Base-by-base conservation (phyloP, 2,888 invertebrate genomes). In the Brachypterus glaber region DNA sequence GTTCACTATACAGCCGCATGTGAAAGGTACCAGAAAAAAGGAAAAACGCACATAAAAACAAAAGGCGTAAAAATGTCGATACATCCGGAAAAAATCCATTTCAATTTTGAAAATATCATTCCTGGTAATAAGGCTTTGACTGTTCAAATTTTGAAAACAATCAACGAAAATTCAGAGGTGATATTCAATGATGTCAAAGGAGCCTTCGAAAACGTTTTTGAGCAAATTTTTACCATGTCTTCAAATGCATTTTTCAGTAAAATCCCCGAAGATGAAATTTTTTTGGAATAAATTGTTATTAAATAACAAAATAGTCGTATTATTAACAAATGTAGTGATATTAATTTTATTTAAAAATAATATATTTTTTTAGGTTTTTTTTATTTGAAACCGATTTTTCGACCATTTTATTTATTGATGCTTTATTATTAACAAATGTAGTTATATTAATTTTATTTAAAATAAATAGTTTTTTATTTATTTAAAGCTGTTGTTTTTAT, bases 51-150 rank as follows among this genome's bases (percentile, higher is more conserved):
- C 31, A 4, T 55, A 8, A 40, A 41, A 24, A 13, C 54, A 2
- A 45, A 32, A 3, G 48, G 48, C 8, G 55, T 52, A 41, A 64
- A 62, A 1, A 71, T 81, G 8, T 68, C 71, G 39, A 74, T 82
- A 55, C 61, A 66, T 3, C 79, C 79, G 0, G 66, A 73, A 47
- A 64, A 64, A 12, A 33, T 56, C 2, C 17, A 42, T 9, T 55
- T 47, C 35, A 34, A 52, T 39, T 58, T 52, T 21, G 42, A 43
- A 0, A 51, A 56, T 35, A 17, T 58, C 2, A 47, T 59, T 12
- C 54, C 54, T 0, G 50, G 53, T n/a, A 57, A 57, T 38, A 43
- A 49, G 27, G 47, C 51, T 38, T 44, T 58, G 11, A 50, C 51
- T 15, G 33, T 40, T 0, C 53, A 54, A 30, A 42, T 58, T 2